These are phyloP conservation scores for Parasteatoda lunata DNA, from an alignment of 2,888 invertebrate genomes.

Conservation along the genomic window DNA sequence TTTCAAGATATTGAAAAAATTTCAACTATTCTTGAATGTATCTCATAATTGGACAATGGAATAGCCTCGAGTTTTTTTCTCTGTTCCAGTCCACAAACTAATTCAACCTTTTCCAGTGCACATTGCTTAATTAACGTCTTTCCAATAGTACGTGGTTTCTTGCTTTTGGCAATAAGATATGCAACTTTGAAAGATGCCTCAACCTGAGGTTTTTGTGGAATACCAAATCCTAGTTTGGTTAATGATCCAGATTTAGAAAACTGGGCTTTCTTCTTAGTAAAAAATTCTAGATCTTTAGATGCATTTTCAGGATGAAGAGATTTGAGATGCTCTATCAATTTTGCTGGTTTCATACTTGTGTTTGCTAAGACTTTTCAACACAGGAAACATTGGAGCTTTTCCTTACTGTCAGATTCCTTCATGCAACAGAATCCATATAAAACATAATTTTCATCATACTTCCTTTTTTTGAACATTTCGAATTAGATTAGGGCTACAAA, in stretches of 20 bases:
- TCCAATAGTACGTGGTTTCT: slow-evolving; percentile 62
- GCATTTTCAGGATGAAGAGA: slow-evolving; percentile 59
- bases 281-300: slow-evolving; percentile 45
- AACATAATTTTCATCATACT: slow-evolving; percentile 31
- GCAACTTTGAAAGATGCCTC: slow-evolving; percentile 56
- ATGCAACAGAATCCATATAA: slow-evolving; percentile 51
- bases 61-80: slow-evolving; percentile 59
- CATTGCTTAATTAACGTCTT: slow-evolving; percentile 56
- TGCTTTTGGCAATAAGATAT: slow-evolving; percentile 55
- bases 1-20: slow-evolving; percentile 61
- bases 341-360: slow-evolving; percentile 62
- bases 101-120: slow-evolving; percentile 52
- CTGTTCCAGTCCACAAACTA: slow-evolving; percentile 55
- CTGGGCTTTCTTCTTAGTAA: slow-evolving; percentile 30
- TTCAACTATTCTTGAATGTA: slow-evolving; percentile 57
- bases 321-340: slow-evolving; percentile 58
- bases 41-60: slow-evolving; percentile 54
- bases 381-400: slow-evolving; percentile 53
- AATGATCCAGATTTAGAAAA: slow-evolving; percentile 28
- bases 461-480: no score
- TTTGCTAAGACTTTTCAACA: slow-evolving; percentile 56
- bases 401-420: slow-evolving; percentile 42
- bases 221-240: slow-evolving; percentile 42
- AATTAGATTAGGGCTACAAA: not conserved
- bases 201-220: slow-evolving; percentile 42